Conservation (phyloP, 2,113 vertebrate species). For the Notiomystis cincta region DNA sequence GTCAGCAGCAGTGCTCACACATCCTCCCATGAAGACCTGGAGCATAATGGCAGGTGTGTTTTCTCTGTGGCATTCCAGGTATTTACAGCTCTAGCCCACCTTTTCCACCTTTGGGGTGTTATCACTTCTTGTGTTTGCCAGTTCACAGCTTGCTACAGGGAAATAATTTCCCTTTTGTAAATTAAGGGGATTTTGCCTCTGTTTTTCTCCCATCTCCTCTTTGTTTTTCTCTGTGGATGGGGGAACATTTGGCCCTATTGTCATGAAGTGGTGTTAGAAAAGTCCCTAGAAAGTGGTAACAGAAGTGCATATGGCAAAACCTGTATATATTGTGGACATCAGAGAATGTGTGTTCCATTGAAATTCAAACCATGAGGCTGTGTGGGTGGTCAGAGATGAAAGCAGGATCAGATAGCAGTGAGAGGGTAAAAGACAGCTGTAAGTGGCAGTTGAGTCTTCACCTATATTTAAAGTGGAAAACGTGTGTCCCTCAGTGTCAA, state of each 20-base stretch:
- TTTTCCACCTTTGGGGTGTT: background rate
- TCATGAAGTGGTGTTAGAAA: background rate
- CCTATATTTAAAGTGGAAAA: background rate
- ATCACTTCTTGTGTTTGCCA: background rate
- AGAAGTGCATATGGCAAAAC: background rate
- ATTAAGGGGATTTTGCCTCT: background rate
- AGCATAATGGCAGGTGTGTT: background rate
- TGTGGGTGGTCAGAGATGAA: conserved; percentile 14
- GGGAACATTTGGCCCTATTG: background rate
- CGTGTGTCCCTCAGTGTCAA: background rate
- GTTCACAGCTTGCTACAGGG: background rate
- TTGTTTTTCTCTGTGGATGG: background rate
- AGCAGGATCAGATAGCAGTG: background rate
- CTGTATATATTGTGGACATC: background rate
- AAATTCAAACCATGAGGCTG: background rate
- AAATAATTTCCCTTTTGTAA: background rate
- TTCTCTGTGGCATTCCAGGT: background rate
- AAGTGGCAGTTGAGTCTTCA: background rate
- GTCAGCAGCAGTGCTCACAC: background rate
- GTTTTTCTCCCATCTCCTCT: background rate
- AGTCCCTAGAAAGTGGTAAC: background rate
- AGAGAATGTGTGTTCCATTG: background rate
- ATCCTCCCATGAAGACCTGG: background rate
- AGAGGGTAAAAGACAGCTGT: background rate
- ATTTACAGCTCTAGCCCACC: background rate